Evolutionary conservation across 2,113 vertebrate species (phyloP), one percentile per base, ranked within the genome.

Genomic region (Australoheros scitulus): DNA sequence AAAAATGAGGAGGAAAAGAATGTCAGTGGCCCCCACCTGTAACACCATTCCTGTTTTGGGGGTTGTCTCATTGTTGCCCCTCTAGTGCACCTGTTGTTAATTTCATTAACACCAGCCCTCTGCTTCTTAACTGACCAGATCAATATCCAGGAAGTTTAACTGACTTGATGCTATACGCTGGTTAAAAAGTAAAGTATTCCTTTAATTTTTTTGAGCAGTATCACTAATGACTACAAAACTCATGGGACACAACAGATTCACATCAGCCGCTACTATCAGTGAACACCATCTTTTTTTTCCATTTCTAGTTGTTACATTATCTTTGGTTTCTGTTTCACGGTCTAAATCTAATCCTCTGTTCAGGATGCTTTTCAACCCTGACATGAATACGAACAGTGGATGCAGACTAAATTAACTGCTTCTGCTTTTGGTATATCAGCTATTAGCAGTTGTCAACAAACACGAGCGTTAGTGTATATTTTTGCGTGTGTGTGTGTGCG

Each of bases 361-460:
- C 52, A 56, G 34, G 43, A 59, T 61, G 58, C 29, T 57, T 83
- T 58, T 56, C 29, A 58, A 24, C 43, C 50, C 24, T 50, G 32
- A 77, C 36, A 65, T 34, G 24, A 65, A 58, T 2, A 9, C 6
- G 52, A 74, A 80, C 20, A 47, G 3, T 61, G 29, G 77, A 76
- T 52, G 41, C 79, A 29, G 34, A 55, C 78, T 14, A 56, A 15
- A 58, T 61, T 72, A 80, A 82, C 11, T 55, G 26, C 47, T 72
- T 55, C 26, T 72, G 32, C 68, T 32, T 55, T 72, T 34, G 47
- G 26, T 72, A 82, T 22, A 68, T 55, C 55, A 58, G 58, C 84
- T 70, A 74, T 81, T 76, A 60, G 68, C 55, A 84, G 74, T 20
- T 77, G 82, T 77, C 55, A 81, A 86, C 61, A 86, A 86, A 87